Evolutionary conservation across 92 coral and sea anemone species (phyloP), one percentile per base, ranked within the genome.

Genomic region (Epizoanthus ramosus): DNA sequence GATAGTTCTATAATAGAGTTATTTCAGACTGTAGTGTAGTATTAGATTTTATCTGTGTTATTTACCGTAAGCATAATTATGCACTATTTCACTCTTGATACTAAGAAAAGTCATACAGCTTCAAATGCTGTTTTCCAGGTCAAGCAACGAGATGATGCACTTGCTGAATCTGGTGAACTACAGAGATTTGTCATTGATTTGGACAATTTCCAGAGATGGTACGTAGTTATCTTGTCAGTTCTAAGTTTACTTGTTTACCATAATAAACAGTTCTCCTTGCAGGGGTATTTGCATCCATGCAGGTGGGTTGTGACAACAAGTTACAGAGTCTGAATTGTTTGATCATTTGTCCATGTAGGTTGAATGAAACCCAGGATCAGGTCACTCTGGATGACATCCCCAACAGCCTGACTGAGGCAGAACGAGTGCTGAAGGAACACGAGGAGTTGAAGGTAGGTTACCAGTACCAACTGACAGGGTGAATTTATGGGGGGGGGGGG

Each of bases 131-230:
- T 2, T 52, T 54, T 37, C 23, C 64, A 95, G 98, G 98, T 95
- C 37, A 86, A 96, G 68, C 92, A 92, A 82, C 93, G 99, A 9
- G 99, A 96, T 81, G 99, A 96, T 4, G 97, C 97, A 59, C 87
- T 96, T 43, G 95, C 97, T 47, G 99, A 96, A 79, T 96, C 99
- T 63, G 99, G 99, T 67, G 99, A 96, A 83, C 84, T 96, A 45
- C 99, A 96, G 79, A 92, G 89, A 65, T 96, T 96, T 76, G 99
- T 96, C 14, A 96, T 94, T 35, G 99, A 96, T 82, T 91, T 96
- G 45, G 99, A 96, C 61, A 90, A 96, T 83, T 96, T 96, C 90
- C 99, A 96, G 66, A 87, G 90, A 74, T 96, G 99, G 99, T 96
- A 28, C 74, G 98, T 63, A 8, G 16, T 14, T 6, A 15, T 45